Evolutionary conservation across 2,888 invertebrate genomes (phyloP).

Genomic region (Tetranychus piercei): DNA sequence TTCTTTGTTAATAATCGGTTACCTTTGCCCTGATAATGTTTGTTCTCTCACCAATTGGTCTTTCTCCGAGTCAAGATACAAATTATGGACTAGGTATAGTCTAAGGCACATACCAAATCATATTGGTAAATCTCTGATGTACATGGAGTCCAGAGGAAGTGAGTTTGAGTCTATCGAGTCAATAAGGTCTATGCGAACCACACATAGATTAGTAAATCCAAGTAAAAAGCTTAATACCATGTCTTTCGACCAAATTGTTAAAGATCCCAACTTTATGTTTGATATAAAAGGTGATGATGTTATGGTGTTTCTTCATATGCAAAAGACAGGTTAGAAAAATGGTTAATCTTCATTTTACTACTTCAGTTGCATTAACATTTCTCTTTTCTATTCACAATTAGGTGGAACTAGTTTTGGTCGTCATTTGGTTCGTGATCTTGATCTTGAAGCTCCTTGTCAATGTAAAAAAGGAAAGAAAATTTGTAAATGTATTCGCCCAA

Average conservation of each 20-base stretch:
- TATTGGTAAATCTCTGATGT: background rate
- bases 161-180: background rate
- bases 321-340: conserved; percentile 60
- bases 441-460: conserved; percentile 66
- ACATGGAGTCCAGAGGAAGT: background rate
- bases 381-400: conserved; percentile 17
- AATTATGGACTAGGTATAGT: background rate
- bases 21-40: conserved; percentile 25
- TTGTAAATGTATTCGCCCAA: conserved; percentile 31
- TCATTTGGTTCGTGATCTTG: conserved; percentile 84
- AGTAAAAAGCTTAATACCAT: conserved; percentile 5
- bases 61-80: background rate
- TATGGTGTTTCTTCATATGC: conserved; percentile 92
- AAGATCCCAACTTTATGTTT: conserved; percentile 24
- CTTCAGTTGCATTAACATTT: background rate
- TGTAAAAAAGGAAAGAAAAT: conserved; percentile 26
- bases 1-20: conserved; percentile 20
- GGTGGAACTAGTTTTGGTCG: conserved; percentile 79
- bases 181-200: background rate
- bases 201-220: background rate
- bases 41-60: conserved; percentile 19
- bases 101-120: background rate
- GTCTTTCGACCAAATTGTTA: conserved; percentile 21
- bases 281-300: conserved; percentile 58
- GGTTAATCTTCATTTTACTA: background rate